phyloP scores from a whole-genome alignment of 2,113 vertebrate genomes.

The Chloropsis cyanopogon region DNA sequence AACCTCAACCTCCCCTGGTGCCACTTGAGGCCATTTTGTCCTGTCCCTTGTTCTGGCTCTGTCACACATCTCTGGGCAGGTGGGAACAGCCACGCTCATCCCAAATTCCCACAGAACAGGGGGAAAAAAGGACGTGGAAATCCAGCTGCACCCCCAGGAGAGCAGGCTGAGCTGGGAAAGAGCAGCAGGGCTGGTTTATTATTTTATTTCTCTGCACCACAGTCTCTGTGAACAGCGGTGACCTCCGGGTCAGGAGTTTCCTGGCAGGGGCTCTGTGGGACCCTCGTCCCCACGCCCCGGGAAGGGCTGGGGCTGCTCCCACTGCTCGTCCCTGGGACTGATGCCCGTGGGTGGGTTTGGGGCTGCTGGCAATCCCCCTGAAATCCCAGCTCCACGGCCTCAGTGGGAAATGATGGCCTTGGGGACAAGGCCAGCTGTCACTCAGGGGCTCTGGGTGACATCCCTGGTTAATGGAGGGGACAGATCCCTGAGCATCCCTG shows the following conservation, averaged over 20 bases:
- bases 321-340: not conserved
- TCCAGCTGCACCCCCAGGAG: not conserved
- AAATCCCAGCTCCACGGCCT: not conserved
- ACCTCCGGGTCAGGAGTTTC: not conserved
- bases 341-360: fast-evolving
- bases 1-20: not conserved
- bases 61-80: not conserved
- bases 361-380: not conserved
- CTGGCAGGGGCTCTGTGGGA: not conserved
- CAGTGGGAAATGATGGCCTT: not conserved
- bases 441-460: not conserved
- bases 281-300: not conserved
- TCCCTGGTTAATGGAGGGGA: fast-evolving
- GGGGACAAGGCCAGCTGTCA: not conserved
- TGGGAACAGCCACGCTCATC: fast-evolving
- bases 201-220: not conserved
- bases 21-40: not conserved
- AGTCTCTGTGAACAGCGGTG: not conserved
- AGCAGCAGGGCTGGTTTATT: not conserved
- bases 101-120: fast-evolving
- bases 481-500: fast-evolving
- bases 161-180: not conserved
- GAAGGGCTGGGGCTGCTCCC: not conserved
- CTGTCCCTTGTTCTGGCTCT: not conserved
- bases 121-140: not conserved